Evolutionary conservation across 1,140 invertebrate species (phyloP).

Genomic region (Saccostrea echinata): DNA sequence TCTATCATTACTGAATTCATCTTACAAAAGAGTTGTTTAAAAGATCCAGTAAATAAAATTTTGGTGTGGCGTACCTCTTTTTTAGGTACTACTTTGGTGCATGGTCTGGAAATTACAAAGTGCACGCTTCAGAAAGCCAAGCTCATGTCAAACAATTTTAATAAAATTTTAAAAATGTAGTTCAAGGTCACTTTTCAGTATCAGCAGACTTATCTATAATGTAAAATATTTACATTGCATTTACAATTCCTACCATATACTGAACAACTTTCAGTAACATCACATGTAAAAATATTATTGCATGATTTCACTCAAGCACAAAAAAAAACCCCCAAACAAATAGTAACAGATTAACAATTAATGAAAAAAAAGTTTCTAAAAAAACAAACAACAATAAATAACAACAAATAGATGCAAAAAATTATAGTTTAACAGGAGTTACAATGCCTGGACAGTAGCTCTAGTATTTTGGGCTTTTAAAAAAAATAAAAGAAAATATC

Average conservation of each 20-base stretch:
- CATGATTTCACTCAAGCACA: not conserved
- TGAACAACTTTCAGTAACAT: not conserved
- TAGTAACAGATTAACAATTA: not conserved
- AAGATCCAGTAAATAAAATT: no score
- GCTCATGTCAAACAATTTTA: not conserved
- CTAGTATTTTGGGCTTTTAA: no score
- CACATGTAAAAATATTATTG: not conserved
- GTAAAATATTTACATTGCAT: not conserved
- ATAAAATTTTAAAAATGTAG: not conserved
- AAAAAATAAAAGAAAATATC: no score
- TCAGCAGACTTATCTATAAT: conserved; percentile 13
- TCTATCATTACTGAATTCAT: no score
- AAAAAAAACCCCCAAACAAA: not conserved
- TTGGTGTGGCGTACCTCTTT: not conserved
- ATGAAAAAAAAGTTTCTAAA: not conserved
- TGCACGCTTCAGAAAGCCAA: not conserved
- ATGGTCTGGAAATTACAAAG: not conserved
- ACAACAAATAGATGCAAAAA: not conserved
- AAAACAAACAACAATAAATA: conserved; percentile 13
- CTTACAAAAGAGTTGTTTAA: no score
- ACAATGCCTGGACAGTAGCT: not conserved
- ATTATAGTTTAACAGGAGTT: not conserved
- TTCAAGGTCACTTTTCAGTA: conserved; percentile 14
- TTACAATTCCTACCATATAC: not conserved
- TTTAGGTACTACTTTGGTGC: not conserved